These are phyloP conservation scores for Cantharis nigra DNA, from an alignment of 2,888 invertebrate species.

Conservation along the genomic window DNA sequence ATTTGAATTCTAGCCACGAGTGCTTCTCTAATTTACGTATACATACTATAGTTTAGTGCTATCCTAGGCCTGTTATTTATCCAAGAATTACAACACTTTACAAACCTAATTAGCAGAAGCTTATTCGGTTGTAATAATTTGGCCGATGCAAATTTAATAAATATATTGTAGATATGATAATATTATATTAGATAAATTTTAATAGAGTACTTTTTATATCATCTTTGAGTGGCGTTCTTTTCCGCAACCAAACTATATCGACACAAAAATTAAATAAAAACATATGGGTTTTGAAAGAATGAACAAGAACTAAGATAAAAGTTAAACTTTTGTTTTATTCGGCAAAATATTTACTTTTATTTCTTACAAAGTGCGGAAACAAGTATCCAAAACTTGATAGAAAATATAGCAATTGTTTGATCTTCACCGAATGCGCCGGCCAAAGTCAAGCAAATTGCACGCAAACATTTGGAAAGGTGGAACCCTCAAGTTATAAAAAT, in stretches of 20 bases:
- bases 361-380: background rate
- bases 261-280: background rate
- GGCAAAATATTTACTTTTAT: background rate
- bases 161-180: background rate
- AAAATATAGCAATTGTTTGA: background rate
- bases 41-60: background rate
- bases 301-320: background rate
- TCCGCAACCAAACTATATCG: background rate
- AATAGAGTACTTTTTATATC: background rate
- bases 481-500: background rate
- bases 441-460: background rate
- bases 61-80: background rate
- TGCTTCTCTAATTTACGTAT: background rate
- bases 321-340: background rate
- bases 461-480: background rate
- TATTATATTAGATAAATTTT: background rate
- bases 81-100: background rate
- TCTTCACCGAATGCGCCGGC: background rate
- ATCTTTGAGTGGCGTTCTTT: background rate
- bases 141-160: background rate
- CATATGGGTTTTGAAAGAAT: background rate
- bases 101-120: background rate
- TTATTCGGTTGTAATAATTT: background rate
- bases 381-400: background rate
- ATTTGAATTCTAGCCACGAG: background rate